These are phyloP conservation scores for Phodopus roborovskii DNA, from an alignment of 2,113 vertebrate species.

Conservation along the genomic window DNA sequence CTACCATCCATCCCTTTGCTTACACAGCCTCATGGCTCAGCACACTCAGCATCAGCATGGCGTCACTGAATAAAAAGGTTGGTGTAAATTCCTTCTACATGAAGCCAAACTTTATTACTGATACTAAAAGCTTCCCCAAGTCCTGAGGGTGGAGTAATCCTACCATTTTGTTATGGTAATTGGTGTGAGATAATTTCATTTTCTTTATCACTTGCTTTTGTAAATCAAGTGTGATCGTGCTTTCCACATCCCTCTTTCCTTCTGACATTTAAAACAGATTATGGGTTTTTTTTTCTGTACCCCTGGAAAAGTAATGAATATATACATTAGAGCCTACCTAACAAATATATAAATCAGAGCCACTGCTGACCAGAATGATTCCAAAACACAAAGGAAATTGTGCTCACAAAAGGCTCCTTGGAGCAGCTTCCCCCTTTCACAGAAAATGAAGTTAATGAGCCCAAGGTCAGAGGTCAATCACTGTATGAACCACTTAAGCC, in stretches of 20 bases:
- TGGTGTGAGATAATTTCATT: not conserved
- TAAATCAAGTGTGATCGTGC: not conserved
- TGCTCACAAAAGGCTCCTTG: conserved; percentile 37
- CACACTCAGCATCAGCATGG: too few relatives aligned
- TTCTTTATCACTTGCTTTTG: not conserved
- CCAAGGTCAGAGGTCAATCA: conserved; percentile 59
- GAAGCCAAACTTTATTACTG: not conserved
- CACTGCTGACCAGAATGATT: not conserved
- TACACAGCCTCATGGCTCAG: accelerated
- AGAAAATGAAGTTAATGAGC: conserved; percentile 60
- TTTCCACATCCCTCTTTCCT: not conserved
- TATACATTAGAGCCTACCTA: not conserved
- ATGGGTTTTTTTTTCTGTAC: not conserved
- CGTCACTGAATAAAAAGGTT: not conserved
- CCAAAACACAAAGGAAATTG: not conserved
- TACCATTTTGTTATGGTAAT: too few relatives aligned
- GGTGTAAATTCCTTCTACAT: not conserved
- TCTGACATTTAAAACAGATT: not conserved
- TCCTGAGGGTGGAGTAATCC: too few relatives aligned
- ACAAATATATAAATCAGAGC: not conserved
- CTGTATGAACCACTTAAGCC: conserved; percentile 19
- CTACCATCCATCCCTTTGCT: accelerated
- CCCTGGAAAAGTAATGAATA: not conserved
- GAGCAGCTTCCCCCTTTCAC: not conserved
- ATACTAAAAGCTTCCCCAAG: accelerated